Percentiles rank a stretch among this genome's conserved stretches.
Evolutionary conservation across 2,888 invertebrate genomes (phyloP).

Genomic region (Phalera bucephala): DNA sequence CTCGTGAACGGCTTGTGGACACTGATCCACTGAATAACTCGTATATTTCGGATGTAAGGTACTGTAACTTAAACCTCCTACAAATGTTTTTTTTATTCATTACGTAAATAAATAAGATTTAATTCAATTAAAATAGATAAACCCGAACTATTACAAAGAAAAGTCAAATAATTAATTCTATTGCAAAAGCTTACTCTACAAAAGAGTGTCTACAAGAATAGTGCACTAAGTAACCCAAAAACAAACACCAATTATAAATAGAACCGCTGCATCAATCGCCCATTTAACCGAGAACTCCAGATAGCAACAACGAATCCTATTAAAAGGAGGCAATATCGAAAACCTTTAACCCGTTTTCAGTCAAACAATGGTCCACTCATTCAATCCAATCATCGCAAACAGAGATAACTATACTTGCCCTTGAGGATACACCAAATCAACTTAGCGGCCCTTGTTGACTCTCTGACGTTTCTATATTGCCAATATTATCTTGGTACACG

Average conservation of each 20-base stretch:
- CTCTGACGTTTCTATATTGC: slow-evolving; percentile 72
- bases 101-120: too few species aligned
- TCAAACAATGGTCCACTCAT: slow-evolving; percentile 68
- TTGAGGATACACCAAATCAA: slow-evolving; percentile 77
- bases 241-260: background rate
- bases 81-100: too few species aligned
- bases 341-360: slow-evolving; percentile 32
- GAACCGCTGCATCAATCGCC: background rate
- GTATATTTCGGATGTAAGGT: too few species aligned
- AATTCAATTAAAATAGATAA: too few species aligned
- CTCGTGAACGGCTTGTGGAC: too few species aligned
- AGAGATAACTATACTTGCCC: slow-evolving; percentile 73
- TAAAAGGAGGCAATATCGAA: slow-evolving; percentile 20
- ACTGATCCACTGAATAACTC: too few species aligned
- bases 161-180: too few species aligned
- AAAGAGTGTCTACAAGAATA: too few species aligned
- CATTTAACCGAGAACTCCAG: background rate
- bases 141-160: too few species aligned
- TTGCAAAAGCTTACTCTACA: too few species aligned
- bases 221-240: too few species aligned
- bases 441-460: slow-evolving; percentile 81
- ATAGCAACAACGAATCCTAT: slow-evolving; percentile 2
- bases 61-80: too few species aligned
- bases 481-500: slow-evolving; percentile 81
- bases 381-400: slow-evolving; percentile 80